Evolutionary conservation across 1,140 invertebrate genomes (phyloP).

Genomic region (Cotesia chilonis): DNA sequence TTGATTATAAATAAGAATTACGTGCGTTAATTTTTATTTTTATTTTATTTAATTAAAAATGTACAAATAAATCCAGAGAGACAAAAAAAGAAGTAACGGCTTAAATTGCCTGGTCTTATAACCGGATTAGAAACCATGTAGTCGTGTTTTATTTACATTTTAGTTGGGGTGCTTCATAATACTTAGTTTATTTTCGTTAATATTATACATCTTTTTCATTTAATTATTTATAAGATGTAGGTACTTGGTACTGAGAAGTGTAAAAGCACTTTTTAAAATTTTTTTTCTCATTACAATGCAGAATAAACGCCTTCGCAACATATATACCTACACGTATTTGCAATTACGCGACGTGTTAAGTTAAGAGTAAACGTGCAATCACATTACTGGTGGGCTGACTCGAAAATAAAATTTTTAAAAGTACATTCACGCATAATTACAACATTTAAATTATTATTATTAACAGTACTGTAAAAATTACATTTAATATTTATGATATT

Average conservation of each 20-base stretch:
- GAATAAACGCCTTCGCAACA: slow-evolving; percentile 25
- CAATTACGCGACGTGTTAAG: slow-evolving; percentile 13
- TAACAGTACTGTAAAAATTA: slow-evolving; percentile 3
- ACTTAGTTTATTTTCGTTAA: slow-evolving; percentile 1
- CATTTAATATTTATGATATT: neutral
- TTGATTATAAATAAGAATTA: too few species aligned
- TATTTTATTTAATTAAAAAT: too few species aligned
- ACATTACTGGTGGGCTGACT: slow-evolving; percentile 14
- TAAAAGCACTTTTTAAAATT: too few species aligned
- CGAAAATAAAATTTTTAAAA: neutral
- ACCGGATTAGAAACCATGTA: slow-evolving; percentile 67
- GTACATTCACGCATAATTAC: slow-evolving; percentile 11
- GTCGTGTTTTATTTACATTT: slow-evolving; percentile 57
- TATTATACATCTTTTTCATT: slow-evolving; percentile 35
- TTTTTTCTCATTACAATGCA: too few species aligned
- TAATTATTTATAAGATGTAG: slow-evolving; percentile 3
- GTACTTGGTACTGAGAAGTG: too few species aligned
- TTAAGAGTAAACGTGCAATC: neutral
- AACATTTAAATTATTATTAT: slow-evolving; percentile 10
- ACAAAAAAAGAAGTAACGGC: slow-evolving; percentile 5
- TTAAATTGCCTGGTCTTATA: slow-evolving; percentile 44
- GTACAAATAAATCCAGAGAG: neutral
- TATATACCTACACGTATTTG: slow-evolving; percentile 28
- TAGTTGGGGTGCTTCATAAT: slow-evolving; percentile 59
- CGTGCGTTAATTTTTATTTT: too few species aligned